Base-by-base conservation (phyloP, 1,140 invertebrate species). In the Eufriesea mexicana region DNA sequence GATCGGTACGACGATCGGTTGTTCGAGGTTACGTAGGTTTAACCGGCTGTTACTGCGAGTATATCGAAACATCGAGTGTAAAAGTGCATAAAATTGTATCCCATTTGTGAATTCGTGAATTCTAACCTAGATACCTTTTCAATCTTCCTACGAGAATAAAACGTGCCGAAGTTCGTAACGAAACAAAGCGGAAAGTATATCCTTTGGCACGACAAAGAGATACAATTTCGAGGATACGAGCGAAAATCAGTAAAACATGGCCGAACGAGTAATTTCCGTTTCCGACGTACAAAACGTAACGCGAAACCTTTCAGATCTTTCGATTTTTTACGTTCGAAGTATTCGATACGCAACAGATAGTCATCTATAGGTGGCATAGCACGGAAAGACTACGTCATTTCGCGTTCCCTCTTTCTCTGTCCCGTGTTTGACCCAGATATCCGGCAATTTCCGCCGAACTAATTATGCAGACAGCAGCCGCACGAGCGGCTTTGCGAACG, bases 351-450 rank as follows among this genome's bases (percentile, higher is more conserved):
- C 47, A 35, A 42, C 45, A 68, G 76, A 78, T 77, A 67, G 49
- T 47, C 25, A 14, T 12, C 20, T 42, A 23, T 12, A n/a, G 6
- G 8, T 25, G 20, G 75, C 2, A 9, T 1, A 49, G 25, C 62
- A 25, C 10, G 18, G 42, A 4, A 25, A 20, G n/a, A 45, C 42
- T 54, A 62, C 72, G 51, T 59, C 57, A n/a, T 64, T 14, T n/a
- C 72, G 42, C 25, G 59, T 66, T 66, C 70, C 62, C 62, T 81
- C 25, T 45, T 64, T 62, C 49, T 25, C 49, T 25, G 61, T 67
- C 35, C 57, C 79, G 72, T 35, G 72, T 75, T 67, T 75, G 79
- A 76, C 79, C 79, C 62, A 81, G 72, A 75, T 81, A 81, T 23
- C 51, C 42, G 79, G 20, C 54, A 81, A 81, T 81, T 76, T 67